Evolutionary conservation across 2,797 vertebrate species (phyloP), one percentile per base, ranked within the genome.

Genomic region (Etheostoma nigrum): DNA sequence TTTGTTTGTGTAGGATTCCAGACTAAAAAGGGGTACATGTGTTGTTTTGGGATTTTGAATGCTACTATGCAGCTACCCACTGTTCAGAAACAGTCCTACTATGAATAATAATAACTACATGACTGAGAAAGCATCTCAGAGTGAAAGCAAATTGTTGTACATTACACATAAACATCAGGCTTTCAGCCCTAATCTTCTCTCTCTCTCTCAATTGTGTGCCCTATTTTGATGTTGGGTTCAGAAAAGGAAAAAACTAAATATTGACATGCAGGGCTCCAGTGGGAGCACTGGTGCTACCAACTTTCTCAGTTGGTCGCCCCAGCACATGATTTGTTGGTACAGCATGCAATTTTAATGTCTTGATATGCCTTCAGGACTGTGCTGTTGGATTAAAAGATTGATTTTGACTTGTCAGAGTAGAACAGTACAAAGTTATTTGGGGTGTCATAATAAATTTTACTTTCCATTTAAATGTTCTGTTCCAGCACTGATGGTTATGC

Each of bases 91-190:
- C 60, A 64, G 44, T 23, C 59, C 30, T 21, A 54, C 74, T 69
- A 63, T 62, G 82, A 80, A 82, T 83, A 76, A 81, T 65, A 74
- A 81, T 65, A 74, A 76, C 58, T 21, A 57, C 80, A 84, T 77
- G 82, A 71, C 54, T 74, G 71, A 63, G 59, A 64, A 72, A 74
- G 66, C 65, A 67, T 54, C 40, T 27, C 23, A 1, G 51, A 74
- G 48, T 61, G 52, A 71, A 75, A 79, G 75, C 67, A 72, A 67
- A 82, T 49, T 47, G 79, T 65, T 27, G 65, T n/a, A 66, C 5
- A 75, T 80, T 67, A 67, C 53, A 40, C 53, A 60, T 64, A 21
- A 76, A 76, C 74, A 62, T 52, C 42, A 13, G 6, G 66, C 76
- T 81, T 62, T 73, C 78, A 62, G 45, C 30, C 13, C 33, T 48